Base-by-base conservation (phyloP, 2,888 invertebrate species). In the Junonia oenone region DNA sequence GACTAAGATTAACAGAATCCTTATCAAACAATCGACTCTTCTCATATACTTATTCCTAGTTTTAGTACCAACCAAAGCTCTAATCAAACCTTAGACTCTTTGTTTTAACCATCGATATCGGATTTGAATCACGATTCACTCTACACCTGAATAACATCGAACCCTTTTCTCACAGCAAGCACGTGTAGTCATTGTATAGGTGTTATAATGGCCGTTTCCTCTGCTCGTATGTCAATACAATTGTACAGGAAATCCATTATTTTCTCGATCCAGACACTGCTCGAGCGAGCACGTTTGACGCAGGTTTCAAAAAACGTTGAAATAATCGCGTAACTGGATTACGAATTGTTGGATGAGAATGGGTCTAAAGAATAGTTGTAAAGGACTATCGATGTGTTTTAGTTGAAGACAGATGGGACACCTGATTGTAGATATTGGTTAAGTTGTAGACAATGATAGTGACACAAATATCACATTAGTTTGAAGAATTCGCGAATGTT, bases 211-310 rank as follows among this genome's bases (percentile, higher is more conserved):
- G 68, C 68, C 72, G 71, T 83, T 82, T 81, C 84, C 81, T 83
- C 67, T 59, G 73, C 71, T 43, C 43, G 8, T 64, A 71, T 73
- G 71, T 72, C 68, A 69, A 65, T 69, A 82, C 82, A 82, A 84
- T 82, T 67, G 75, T 66, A 78, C 88, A 85, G 88, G 88, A 89
- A 85, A 74, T 78, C 71, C 83, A 85, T 88, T 88, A 78, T 87
- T 79, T 71, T 68, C 71, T 63, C 71, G 73, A 87, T 87, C 87
- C 86, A 71, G 60, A 50, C 64, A 63, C 48, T 57, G 63, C 66
- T 62, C 66, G 67, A 61, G 68, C 63, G 65, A 73, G 79, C 87
- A 87, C 87, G 87, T 87, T 77, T 45, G 33, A 14, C 15, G 43
- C 51, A 19, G 49, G 45, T 31, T 49, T 38, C 15, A 13, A 40